These are phyloP conservation scores for Listronotus bonariensis DNA, from an alignment of 1,140 invertebrate species.

Conservation along the genomic window DNA sequence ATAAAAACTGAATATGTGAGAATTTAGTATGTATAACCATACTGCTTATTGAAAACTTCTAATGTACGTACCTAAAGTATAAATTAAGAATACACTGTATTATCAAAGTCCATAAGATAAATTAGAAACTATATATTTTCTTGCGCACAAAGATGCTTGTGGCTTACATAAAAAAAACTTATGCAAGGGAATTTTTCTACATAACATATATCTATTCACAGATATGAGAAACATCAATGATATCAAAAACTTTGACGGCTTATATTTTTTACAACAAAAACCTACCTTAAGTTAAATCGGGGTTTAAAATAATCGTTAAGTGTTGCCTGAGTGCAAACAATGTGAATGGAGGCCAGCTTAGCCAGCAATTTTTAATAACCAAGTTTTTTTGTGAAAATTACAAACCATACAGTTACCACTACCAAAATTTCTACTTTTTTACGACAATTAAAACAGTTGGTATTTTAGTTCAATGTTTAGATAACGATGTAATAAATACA, in stretches of 20 bases:
- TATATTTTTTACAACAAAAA: constrained; percentile 2
- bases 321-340: constrained; percentile 76
- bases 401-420: constrained; percentile 50
- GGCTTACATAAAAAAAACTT: constrained; percentile 9
- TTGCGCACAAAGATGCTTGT: constrained; percentile 14
- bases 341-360: constrained; percentile 82
- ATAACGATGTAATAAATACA: too few relatives aligned
- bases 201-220: constrained; percentile 15
- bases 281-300: neutral
- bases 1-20: constrained; percentile 33
- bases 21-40: constrained; percentile 52
- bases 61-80: constrained; percentile 21
- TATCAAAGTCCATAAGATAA: constrained; percentile 33
- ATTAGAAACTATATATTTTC: constrained; percentile 30
- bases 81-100: constrained; percentile 40
- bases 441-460: neutral
- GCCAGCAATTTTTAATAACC: constrained; percentile 17
- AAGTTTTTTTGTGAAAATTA: constrained; percentile 15
- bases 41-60: constrained; percentile 39
- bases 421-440: constrained; percentile 27
- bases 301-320: neutral
- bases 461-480: too few relatives aligned
- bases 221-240: constrained; percentile 16
- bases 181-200: constrained; percentile 6
- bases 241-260: neutral